Evolutionary conservation across 2,797 vertebrate genomes (phyloP).

Genomic region (Euthynnus affinis): DNA sequence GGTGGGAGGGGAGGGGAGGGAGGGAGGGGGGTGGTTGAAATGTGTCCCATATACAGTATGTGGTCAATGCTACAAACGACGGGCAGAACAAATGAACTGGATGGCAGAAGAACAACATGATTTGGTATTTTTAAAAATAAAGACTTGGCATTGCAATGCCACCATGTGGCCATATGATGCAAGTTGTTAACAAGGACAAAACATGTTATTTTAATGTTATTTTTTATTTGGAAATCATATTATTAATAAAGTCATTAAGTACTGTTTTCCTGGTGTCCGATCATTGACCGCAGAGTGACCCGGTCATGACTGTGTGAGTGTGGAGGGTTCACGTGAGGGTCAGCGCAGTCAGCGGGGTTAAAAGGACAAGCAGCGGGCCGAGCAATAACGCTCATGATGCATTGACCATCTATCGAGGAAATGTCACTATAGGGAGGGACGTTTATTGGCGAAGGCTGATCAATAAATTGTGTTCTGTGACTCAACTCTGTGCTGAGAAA

Average conservation of each 20-base stretch:
- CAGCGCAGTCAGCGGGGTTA: constrained; percentile 60
- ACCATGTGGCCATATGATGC: constrained; percentile 89
- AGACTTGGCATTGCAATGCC: constrained; percentile 86
- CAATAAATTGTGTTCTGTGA: constrained; percentile 50
- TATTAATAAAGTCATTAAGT: constrained; percentile 91
- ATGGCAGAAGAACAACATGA: constrained; percentile 80
- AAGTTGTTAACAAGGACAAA: constrained; percentile 85
- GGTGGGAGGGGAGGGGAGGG: background rate
- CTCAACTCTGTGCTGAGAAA: constrained; percentile 2
- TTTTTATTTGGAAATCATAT: constrained; percentile 89
- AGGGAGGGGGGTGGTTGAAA: background rate
- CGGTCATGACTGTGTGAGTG: constrained; percentile 7
- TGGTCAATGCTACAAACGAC: constrained; percentile 62
- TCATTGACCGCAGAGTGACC: constrained; percentile 72
- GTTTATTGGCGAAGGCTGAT: constrained; percentile 48
- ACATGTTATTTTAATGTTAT: constrained; percentile 87
- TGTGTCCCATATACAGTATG: constrained; percentile 65
- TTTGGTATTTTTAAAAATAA: constrained; percentile 80
- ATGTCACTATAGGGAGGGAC: constrained; percentile 21
- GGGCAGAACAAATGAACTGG: constrained; percentile 79
- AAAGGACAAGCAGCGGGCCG: constrained; percentile 69
- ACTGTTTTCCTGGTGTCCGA: constrained; percentile 76
- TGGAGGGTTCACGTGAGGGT: constrained; percentile 62
- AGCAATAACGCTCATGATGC: constrained; percentile 42
- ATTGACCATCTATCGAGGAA: constrained; percentile 61